These are phyloP conservation scores for Chaetops frenatus DNA, from an alignment of 2,113 vertebrate genomes.

Conservation along the genomic window DNA sequence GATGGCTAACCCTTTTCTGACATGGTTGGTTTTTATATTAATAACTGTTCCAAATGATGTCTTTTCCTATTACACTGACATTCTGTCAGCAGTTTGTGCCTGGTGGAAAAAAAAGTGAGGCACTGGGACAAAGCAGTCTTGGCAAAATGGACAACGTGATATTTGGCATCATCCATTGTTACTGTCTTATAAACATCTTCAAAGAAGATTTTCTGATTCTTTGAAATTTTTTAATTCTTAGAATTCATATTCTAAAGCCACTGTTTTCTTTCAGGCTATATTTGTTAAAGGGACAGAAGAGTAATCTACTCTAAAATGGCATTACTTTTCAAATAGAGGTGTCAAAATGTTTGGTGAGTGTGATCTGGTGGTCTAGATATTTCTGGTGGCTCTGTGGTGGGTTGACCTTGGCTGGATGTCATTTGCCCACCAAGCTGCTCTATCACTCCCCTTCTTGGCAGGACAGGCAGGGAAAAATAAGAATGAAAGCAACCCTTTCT, in stretches of 20 bases:
- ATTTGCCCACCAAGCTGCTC: not conserved
- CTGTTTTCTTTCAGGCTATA: not conserved
- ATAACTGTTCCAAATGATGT: not conserved
- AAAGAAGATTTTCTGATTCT: not conserved
- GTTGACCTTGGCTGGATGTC: not conserved
- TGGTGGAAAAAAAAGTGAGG: not conserved
- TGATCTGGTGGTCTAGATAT: not conserved
- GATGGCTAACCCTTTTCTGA: slow-evolving; percentile 16
- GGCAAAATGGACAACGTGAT: slow-evolving; percentile 6
- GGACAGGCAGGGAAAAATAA: not conserved
- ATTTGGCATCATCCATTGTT: slow-evolving; percentile 47
- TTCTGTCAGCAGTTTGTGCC: slow-evolving; percentile 32
- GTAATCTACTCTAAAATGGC: not conserved
- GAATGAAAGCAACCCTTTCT: not conserved
- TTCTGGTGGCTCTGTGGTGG: not conserved
- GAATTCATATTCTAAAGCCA: not conserved
- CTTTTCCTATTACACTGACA: slow-evolving; percentile 17
- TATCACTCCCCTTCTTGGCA: rapidly evolving
- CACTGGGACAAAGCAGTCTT: slow-evolving; percentile 9
- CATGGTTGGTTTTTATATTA: not conserved
- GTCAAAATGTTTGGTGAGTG: not conserved
- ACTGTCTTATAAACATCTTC: slow-evolving; percentile 57
- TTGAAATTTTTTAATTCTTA: not conserved
- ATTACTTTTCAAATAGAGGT: not conserved
- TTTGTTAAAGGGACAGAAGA: not conserved